A percentile compares a stretch with the other conserved stretches of the same genome.
Conservation (phyloP, 2,113 vertebrate species). For the Cyrtonyx montezumae region DNA sequence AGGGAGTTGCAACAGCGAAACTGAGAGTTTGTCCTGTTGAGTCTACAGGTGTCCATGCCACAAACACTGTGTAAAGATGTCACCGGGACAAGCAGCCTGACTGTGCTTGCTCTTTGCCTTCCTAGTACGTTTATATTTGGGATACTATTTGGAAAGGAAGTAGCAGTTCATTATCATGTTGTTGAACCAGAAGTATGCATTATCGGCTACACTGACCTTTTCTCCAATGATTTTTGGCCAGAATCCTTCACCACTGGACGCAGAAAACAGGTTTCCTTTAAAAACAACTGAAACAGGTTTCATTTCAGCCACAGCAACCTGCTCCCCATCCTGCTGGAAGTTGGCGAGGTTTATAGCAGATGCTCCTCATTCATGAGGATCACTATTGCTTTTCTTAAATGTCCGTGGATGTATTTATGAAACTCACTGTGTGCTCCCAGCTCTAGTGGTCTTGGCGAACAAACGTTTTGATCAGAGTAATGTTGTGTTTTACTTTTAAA, state of each 20-base stretch:
- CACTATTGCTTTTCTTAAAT: neutral
- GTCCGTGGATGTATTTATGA: neutral
- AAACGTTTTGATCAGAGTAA: conserved; percentile 15
- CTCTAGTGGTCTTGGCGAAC: neutral
- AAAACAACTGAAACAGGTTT: neutral
- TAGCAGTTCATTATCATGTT: neutral
- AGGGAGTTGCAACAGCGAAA: neutral
- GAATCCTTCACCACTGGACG: neutral
- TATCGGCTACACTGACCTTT: neutral
- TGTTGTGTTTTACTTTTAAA: conserved; percentile 23
- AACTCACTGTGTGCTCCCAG: neutral
- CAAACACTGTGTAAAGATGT: conserved; percentile 55
- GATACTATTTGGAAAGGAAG: neutral
- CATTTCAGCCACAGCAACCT: neutral
- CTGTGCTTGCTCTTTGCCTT: conserved; percentile 41
- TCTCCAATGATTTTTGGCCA: neutral
- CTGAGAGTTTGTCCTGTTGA: neutral
- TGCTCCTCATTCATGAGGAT: neutral
- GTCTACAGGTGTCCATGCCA: conserved; percentile 20
- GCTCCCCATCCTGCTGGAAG: neutral
- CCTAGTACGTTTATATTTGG: conserved; percentile 21
- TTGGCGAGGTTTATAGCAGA: neutral
- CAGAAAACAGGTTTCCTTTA: neutral
- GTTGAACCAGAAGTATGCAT: neutral
- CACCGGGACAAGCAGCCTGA: conserved; percentile 34